A percentile compares a stretch with the other conserved stretches of the same genome.
Evolutionary conservation across 2,797 vertebrate species (phyloP).

Genomic region (Sebastes taczanowskii): DNA sequence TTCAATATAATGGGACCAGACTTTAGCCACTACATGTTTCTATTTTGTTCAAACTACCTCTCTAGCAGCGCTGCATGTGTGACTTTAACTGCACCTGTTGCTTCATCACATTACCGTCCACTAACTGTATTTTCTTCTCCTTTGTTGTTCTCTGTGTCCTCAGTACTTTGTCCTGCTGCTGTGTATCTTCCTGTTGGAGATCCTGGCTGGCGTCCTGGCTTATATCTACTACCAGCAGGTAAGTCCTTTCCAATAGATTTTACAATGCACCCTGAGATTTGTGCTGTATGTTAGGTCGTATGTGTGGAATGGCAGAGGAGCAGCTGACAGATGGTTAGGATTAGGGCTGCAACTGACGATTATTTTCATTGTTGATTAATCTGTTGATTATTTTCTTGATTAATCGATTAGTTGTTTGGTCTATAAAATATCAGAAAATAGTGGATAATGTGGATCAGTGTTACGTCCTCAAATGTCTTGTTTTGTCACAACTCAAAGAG

Average conservation of each 20-base stretch:
- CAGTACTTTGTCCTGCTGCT: conserved; percentile 96
- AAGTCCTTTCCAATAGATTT: not conserved
- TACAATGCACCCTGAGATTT: not conserved
- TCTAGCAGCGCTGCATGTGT: not conserved
- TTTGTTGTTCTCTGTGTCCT: conserved; percentile 24
- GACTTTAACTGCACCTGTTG: conserved; percentile 4
- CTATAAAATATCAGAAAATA: too few relatives aligned
- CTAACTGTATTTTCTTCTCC: conserved; percentile 17
- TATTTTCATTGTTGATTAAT: too few relatives aligned
- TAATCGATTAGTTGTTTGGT: too few relatives aligned
- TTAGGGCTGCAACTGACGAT: too few relatives aligned
- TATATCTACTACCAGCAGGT: conserved; percentile 99
- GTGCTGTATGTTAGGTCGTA: not conserved
- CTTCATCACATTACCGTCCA: conserved; percentile 15
- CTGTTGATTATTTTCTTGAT: too few relatives aligned
- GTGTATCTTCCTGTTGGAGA: conserved; percentile 94
- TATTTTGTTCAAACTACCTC: not conserved
- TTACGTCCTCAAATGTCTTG: too few relatives aligned
- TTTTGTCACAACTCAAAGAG: too few relatives aligned
- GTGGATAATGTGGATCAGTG: too few relatives aligned
- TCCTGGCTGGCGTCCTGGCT: conserved; percentile 93
- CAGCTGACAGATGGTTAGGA: not conserved
- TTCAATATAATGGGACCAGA: not conserved
- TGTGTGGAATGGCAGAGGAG: not conserved
- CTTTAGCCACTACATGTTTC: not conserved